Conservation (phyloP, 2,797 vertebrate species). For the Hippoglossus hippoglossus region DNA sequence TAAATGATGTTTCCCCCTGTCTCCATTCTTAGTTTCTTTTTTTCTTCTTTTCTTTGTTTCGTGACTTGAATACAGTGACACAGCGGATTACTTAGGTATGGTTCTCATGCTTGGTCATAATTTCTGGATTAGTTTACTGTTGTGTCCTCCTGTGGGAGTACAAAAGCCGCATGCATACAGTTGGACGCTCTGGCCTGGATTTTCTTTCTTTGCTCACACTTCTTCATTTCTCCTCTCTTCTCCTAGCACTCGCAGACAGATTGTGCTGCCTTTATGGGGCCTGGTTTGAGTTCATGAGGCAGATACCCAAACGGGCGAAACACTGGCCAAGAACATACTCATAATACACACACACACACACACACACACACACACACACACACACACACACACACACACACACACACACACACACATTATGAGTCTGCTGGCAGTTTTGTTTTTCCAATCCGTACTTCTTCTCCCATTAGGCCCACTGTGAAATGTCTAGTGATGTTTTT, state of each 20-base stretch:
- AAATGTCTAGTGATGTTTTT: constrained; percentile 76
- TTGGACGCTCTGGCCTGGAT: constrained; percentile 13
- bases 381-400: constrained; percentile 10
- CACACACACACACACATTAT: constrained; percentile 40
- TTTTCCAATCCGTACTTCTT: constrained; percentile 73
- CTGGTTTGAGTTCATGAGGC: constrained; percentile 75
- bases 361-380: constrained; percentile 37
- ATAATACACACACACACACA: constrained; percentile 43
- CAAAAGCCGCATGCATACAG: constrained; percentile 34
- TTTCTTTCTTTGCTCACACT: constrained; percentile 46
- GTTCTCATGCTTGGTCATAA: constrained; percentile 1
- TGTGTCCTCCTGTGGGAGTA: constrained; percentile 34
- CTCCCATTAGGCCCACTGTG: constrained; percentile 73
- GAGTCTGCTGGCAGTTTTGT: constrained; percentile 71
- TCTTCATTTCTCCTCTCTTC: constrained; percentile 44
- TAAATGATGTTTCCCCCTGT: constrained; percentile 46
- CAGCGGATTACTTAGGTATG: constrained; percentile 2
- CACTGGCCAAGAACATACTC: constrained; percentile 66
- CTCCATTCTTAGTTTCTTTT: constrained; percentile 6
- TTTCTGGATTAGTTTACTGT: constrained; percentile 35
- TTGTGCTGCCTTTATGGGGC: constrained; percentile 65
- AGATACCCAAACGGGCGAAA: constrained; percentile 73
- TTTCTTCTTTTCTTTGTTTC: constrained; percentile 27
- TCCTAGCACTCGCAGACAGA: constrained; percentile 50
- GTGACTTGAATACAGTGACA: constrained; percentile 2